phyloP scores from a whole-genome alignment of 2,113 vertebrate species.

The Barnardius zonarius region DNA sequence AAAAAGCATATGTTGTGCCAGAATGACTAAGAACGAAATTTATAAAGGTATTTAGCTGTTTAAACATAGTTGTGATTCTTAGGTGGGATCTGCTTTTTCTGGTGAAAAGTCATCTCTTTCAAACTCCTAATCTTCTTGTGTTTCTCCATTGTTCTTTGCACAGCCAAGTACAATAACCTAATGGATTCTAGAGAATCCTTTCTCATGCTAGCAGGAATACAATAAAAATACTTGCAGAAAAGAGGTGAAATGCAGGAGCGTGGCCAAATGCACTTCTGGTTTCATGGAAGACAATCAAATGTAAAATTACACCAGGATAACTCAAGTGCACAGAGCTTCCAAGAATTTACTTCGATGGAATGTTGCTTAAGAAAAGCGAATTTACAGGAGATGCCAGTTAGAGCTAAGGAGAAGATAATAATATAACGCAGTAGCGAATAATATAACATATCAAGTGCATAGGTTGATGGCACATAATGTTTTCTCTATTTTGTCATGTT shows the following conservation, averaged over 20 bases:
- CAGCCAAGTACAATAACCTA: background rate
- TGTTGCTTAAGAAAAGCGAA: background rate
- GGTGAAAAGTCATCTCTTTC: background rate
- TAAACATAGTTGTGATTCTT: background rate
- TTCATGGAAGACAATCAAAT: background rate
- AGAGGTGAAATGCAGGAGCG: background rate
- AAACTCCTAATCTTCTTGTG: background rate
- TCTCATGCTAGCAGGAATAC: background rate
- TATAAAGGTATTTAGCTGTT: background rate
- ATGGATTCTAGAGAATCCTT: background rate
- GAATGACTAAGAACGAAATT: background rate
- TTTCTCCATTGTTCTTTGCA: background rate
- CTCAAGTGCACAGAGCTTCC: background rate
- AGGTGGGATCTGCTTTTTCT: constrained; percentile 4
- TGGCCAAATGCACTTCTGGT: background rate
- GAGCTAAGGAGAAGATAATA: background rate
- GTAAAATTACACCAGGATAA: background rate
- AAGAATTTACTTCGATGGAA: background rate
- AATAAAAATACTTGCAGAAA: background rate
- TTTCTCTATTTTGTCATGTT: background rate
- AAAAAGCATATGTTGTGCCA: background rate
- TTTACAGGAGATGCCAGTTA: background rate
- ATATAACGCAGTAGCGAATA: background rate
- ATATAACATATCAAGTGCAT: background rate
- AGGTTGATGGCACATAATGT: background rate